Evolutionary conservation across 2,888 invertebrate genomes (phyloP).

Genomic region (Ophion slaviceki): DNA sequence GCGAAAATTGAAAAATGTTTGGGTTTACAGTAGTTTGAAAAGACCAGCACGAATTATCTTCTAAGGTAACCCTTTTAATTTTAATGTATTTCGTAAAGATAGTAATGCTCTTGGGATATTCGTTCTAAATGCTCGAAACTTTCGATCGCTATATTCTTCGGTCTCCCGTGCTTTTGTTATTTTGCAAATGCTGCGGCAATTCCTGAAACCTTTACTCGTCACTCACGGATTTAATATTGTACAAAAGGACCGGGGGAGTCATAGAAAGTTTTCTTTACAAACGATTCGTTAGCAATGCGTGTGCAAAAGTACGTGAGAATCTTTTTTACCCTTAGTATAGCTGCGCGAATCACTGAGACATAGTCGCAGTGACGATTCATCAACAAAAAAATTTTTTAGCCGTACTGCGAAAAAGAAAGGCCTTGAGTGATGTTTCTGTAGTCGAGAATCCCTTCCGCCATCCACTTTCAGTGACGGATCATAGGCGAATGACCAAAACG

Average conservation of each 20-base stretch:
- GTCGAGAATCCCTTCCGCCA: neutral
- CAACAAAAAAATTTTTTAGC: constrained; percentile 2
- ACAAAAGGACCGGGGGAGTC: constrained; percentile 10
- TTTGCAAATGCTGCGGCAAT: constrained; percentile 35
- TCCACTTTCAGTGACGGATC: constrained; percentile 47
- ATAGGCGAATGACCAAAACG: constrained; percentile 41
- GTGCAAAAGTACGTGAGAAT: constrained; percentile 38
- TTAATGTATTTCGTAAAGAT: constrained; percentile 30
- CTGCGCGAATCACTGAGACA: constrained; percentile 4
- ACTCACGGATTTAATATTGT: constrained; percentile 24
- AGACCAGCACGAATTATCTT: constrained; percentile 48
- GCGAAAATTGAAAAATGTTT: constrained; percentile 31
- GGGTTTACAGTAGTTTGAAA: constrained; percentile 36
- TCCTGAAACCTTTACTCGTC: neutral
- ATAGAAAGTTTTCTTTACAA: constrained; percentile 50
- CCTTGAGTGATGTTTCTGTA: neutral
- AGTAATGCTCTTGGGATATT: constrained; percentile 39
- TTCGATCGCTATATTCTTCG: constrained; percentile 26
- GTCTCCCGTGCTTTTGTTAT: constrained; percentile 17
- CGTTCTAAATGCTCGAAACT: constrained; percentile 54
- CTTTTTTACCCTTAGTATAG: constrained; percentile 1
- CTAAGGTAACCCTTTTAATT: constrained; percentile 46
- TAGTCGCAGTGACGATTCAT: constrained; percentile 9
- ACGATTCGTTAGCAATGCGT: constrained; percentile 42
- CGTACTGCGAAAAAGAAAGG: neutral